phyloP scores from a whole-genome alignment of 2,113 vertebrate species.

The Ameiurus melas region DNA sequence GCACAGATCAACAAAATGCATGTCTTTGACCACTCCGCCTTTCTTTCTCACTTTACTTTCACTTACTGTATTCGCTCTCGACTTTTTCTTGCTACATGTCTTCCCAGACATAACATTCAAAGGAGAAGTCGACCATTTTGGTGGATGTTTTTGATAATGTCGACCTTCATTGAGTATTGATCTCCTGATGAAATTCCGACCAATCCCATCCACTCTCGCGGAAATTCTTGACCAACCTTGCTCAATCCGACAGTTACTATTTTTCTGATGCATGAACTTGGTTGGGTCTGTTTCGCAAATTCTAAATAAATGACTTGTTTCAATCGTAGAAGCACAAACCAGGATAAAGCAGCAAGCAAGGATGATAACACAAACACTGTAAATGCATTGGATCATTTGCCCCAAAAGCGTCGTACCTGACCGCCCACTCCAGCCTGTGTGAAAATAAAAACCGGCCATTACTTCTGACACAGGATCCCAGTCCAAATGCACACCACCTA shows the following conservation, averaged over 20 bases:
- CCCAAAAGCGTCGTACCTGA: neutral
- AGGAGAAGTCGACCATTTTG: neutral
- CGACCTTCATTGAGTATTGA: too few relatives aligned
- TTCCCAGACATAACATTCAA: neutral
- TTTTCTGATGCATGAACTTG: neutral
- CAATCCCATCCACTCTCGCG: neutral
- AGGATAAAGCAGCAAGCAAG: neutral
- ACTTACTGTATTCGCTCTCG: neutral
- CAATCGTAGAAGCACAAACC: neutral
- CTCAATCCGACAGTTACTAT: neutral
- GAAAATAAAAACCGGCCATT: neutral
- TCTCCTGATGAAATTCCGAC: neutral
- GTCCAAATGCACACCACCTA: neutral
- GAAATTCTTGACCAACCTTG: neutral
- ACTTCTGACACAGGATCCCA: neutral
- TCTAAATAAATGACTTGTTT: neutral
- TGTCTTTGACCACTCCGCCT: neutral
- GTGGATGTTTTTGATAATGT: neutral
- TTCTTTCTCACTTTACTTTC: neutral
- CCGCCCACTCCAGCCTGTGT: neutral
- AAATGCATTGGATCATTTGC: neutral
- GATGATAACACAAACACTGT: neutral
- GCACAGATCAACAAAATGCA: slow-evolving; percentile 18
- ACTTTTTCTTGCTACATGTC: neutral
- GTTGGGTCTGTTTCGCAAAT: neutral